Evolutionary conservation across 2,888 invertebrate genomes (phyloP).

Genomic region (Myopa tessellatipennis): DNA sequence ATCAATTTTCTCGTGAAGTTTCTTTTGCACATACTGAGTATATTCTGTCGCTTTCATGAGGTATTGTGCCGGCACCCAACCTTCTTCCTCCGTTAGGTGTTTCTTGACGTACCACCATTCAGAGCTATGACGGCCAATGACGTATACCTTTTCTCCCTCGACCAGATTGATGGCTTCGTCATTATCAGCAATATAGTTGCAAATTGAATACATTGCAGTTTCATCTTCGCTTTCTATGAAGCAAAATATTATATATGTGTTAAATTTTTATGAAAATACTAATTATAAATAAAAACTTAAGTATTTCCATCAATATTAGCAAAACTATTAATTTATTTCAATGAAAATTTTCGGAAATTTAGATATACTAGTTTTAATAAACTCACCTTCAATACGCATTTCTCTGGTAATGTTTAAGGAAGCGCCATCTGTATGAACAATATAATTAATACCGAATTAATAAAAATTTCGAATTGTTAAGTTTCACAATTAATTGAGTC

Average conservation of each 20-base stretch:
- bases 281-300: background rate
- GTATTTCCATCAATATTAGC: too few species aligned
- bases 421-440: conserved; percentile 74
- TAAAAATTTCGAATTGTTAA: background rate
- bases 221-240: conserved; percentile 71
- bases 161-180: conserved; percentile 89
- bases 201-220: conserved; percentile 84
- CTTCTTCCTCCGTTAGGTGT: conserved; percentile 88
- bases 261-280: background rate
- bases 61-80: conserved; percentile 93
- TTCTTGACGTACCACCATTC: conserved; percentile 96
- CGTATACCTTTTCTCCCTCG: conserved; percentile 89
- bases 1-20: conserved; percentile 90
- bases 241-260: background rate
- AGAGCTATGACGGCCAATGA: conserved; percentile 83
- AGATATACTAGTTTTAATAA: background rate
- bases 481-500: background rate
- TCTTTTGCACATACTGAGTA: conserved; percentile 85
- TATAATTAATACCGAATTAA: background rate
- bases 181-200: conserved; percentile 86
- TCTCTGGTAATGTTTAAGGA: conserved; percentile 78
- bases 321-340: too few species aligned
- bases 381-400: conserved; percentile 72
- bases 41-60: conserved; percentile 86
- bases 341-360: background rate